phyloP scores from a whole-genome alignment of 2,797 vertebrate species.

The Euthynnus affinis region DNA sequence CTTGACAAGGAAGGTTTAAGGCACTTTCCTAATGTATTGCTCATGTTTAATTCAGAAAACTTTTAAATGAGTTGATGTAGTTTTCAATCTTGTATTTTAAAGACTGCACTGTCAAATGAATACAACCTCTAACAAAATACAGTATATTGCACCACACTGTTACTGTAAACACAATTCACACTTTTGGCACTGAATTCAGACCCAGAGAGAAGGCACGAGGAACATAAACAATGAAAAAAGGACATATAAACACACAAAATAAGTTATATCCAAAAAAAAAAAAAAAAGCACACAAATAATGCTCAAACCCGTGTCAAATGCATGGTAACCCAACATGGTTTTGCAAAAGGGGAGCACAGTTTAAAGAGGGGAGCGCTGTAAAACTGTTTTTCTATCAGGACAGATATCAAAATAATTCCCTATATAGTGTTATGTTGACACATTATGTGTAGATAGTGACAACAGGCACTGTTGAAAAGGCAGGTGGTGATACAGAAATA shows the following conservation, averaged over 20 bases:
- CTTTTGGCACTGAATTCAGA: slow-evolving; percentile 30
- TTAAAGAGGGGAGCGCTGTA: too few species aligned
- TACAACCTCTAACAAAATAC: background rate
- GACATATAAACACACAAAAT: slow-evolving; percentile 35
- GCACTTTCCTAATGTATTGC: slow-evolving; percentile 40
- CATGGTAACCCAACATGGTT: background rate
- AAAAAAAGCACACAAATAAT: slow-evolving; percentile 50
- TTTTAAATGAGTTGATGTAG: background rate
- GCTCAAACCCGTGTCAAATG: slow-evolving; percentile 7
- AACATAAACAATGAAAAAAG: slow-evolving; percentile 1
- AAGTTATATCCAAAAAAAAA: slow-evolving; percentile 42
- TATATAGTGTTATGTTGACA: slow-evolving; percentile 8
- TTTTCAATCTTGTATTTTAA: slow-evolving; percentile 17
- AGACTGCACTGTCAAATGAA: slow-evolving; percentile 4
- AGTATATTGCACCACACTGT: slow-evolving; percentile 43
- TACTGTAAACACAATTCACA: slow-evolving; percentile 56
- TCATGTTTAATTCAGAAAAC: slow-evolving; percentile 10
- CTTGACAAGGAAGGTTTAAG: slow-evolving; percentile 41
- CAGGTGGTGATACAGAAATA: slow-evolving; percentile 3
- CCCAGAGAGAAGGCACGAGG: slow-evolving; percentile 23
- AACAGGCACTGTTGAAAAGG: slow-evolving; percentile 27
- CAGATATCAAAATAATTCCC: background rate
- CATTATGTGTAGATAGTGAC: background rate
- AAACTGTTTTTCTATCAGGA: background rate
- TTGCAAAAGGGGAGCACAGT: background rate